A percentile compares a stretch with the other conserved stretches of the same genome.
Conservation (phyloP, 1,140 invertebrate genomes). For the Pseudomyrmex dendroicus region DNA sequence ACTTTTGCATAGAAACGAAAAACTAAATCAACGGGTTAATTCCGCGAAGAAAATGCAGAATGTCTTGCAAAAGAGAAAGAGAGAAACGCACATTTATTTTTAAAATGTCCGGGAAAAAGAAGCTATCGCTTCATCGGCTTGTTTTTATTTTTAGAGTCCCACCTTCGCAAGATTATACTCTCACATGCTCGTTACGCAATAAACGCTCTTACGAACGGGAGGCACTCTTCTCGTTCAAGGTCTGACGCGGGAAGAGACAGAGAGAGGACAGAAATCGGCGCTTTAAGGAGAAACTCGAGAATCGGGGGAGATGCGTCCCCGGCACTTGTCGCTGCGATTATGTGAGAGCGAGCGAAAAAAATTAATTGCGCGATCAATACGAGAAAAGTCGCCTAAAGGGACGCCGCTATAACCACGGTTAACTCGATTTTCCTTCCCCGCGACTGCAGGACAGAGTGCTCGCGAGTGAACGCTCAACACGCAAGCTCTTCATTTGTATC, state of each 20-base stretch:
- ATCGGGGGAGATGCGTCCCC: neutral
- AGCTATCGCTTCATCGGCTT: slow-evolving; percentile 1
- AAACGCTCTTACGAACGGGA: neutral
- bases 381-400: neutral
- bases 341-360: slow-evolving; percentile 24
- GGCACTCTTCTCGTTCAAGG: neutral
- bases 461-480: neutral
- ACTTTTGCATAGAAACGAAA: neutral
- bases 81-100: neutral
- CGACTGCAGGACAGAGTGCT: neutral
- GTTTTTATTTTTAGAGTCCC: slow-evolving; percentile 43
- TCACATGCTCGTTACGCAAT: slow-evolving; percentile 30
- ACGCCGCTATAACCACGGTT: neutral
- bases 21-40: neutral
- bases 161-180: slow-evolving; percentile 26
- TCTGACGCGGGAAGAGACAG: neutral
- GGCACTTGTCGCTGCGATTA: neutral
- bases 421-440: slow-evolving; percentile 18
- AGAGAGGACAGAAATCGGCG: slow-evolving; percentile 5
- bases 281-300: neutral
- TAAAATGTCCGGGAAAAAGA: neutral
- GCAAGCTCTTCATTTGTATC: neutral
- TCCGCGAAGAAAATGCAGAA: neutral
- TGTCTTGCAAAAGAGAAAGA: neutral
- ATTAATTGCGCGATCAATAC: slow-evolving; percentile 52